These are phyloP conservation scores for Cryptus viduatorius DNA, from an alignment of 2,888 invertebrate species.

Conservation along the genomic window DNA sequence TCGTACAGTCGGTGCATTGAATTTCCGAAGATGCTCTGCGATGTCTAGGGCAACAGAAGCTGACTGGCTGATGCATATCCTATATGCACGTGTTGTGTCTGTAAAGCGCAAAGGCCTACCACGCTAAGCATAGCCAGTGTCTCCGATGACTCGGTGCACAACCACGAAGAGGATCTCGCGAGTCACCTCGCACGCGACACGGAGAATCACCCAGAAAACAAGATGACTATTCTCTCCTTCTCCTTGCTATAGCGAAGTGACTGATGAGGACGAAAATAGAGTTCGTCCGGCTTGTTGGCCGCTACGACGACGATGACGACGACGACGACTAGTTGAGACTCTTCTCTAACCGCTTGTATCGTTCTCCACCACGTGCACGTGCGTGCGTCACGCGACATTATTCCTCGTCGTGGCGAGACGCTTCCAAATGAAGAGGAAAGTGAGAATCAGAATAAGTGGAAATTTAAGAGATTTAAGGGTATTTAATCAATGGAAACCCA, in stretches of 20 bases:
- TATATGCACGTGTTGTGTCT: slow-evolving; percentile 54
- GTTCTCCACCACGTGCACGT: slow-evolving; percentile 66
- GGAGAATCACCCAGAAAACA: slow-evolving; percentile 66
- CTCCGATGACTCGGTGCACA: slow-evolving; percentile 57
- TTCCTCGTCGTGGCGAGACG: slow-evolving; percentile 51
- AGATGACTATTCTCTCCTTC: slow-evolving; percentile 56
- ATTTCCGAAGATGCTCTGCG: slow-evolving; percentile 44
- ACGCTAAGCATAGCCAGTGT: slow-evolving; percentile 21
- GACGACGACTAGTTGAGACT: slow-evolving; percentile 43
- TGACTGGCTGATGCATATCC: slow-evolving; percentile 38
- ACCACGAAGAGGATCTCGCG: slow-evolving; percentile 45
- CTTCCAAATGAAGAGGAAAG: slow-evolving; percentile 24
- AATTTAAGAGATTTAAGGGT: neutral
- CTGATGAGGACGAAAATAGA: slow-evolving; percentile 83
- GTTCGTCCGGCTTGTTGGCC: slow-evolving; percentile 60
- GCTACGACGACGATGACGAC: slow-evolving; percentile 55
- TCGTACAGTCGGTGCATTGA: neutral
- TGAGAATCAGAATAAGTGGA: slow-evolving; percentile 7
- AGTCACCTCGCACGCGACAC: slow-evolving; percentile 31
- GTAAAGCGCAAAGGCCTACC: slow-evolving; percentile 24
- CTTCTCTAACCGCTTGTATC: slow-evolving; percentile 50
- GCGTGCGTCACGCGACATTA: slow-evolving; percentile 70
- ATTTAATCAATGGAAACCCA: slow-evolving; percentile 16
- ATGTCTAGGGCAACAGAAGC: slow-evolving; percentile 58
- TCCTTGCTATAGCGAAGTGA: slow-evolving; percentile 73